phyloP scores from a whole-genome alignment of 2,888 invertebrate species.

The Agriopis aurantiaria region DNA sequence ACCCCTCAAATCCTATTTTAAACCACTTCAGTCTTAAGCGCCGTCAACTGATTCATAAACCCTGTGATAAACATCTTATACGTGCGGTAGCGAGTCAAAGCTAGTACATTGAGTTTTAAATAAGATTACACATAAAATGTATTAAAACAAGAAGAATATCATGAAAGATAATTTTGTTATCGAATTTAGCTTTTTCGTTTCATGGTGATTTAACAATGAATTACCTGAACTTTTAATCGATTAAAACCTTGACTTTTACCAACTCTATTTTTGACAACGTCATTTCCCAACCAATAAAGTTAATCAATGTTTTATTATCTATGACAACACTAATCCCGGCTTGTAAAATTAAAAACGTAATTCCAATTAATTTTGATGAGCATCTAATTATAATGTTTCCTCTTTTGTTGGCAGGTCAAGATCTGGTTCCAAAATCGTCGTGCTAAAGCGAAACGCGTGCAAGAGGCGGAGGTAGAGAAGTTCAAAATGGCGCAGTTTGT shows the following conservation, averaged over 20 bases:
- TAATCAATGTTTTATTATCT: conserved; percentile 13
- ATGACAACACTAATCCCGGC: conserved; percentile 10
- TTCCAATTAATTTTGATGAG: conserved; percentile 12
- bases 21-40: too few relatives aligned
- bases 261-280: conserved; percentile 1
- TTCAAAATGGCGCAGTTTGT: conserved; percentile 92
- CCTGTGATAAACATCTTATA: too few relatives aligned
- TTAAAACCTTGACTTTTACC: conserved; percentile 21
- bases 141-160: too few relatives aligned
- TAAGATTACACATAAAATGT: not conserved
- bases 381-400: conserved; percentile 16
- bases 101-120: not conserved
- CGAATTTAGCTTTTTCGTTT: not conserved
- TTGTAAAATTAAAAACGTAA: conserved; percentile 9
- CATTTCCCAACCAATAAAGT: conserved; percentile 18
- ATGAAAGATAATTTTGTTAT: too few relatives aligned
- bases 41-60: too few relatives aligned
- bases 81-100: too few relatives aligned
- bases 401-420: conserved; percentile 89
- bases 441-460: conserved; percentile 98
- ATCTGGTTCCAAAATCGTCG: conserved; percentile 98
- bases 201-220: not conserved
- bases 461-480: conserved; percentile 99
- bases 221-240: not conserved
- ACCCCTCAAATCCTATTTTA: too few relatives aligned